Conservation (phyloP, 2,797 vertebrate species). For the Eospalax fontanierii region DNA sequence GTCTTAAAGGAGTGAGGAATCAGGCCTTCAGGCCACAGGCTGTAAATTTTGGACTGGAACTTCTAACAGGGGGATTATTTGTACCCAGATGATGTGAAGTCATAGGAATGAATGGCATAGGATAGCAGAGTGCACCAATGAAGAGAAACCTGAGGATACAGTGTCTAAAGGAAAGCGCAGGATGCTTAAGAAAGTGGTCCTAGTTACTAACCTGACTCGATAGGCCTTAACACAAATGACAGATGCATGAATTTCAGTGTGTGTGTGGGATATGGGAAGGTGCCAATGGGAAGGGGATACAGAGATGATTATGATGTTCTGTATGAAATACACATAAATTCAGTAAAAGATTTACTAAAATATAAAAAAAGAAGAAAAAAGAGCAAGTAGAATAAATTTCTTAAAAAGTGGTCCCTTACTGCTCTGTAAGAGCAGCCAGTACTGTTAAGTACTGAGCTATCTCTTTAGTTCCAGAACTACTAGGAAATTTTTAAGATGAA, state of each 20-base stretch:
- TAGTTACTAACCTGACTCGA: too few species aligned
- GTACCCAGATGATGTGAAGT: background rate
- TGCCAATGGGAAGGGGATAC: too few species aligned
- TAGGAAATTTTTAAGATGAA: conserved; percentile 44
- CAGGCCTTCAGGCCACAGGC: background rate
- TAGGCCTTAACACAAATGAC: too few species aligned
- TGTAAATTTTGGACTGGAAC: background rate
- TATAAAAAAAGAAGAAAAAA: too few species aligned
- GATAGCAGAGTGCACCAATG: background rate
- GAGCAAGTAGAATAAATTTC: too few species aligned
- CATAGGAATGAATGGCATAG: background rate
- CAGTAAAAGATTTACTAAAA: too few species aligned
- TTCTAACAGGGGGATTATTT: background rate
- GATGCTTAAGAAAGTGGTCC: background rate
- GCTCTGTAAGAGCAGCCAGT: too few species aligned
- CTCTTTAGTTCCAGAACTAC: background rate
- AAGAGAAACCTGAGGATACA: background rate
- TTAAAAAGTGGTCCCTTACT: background rate
- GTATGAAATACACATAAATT: too few species aligned
- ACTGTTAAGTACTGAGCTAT: too few species aligned
- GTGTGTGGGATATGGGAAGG: too few species aligned
- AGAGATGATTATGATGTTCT: too few species aligned
- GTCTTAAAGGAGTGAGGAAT: background rate
- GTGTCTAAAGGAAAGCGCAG: background rate
- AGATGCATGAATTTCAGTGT: too few species aligned